These are phyloP conservation scores for Callosobruchus maculatus DNA, from an alignment of 2,888 invertebrate genomes.

Conservation along the genomic window DNA sequence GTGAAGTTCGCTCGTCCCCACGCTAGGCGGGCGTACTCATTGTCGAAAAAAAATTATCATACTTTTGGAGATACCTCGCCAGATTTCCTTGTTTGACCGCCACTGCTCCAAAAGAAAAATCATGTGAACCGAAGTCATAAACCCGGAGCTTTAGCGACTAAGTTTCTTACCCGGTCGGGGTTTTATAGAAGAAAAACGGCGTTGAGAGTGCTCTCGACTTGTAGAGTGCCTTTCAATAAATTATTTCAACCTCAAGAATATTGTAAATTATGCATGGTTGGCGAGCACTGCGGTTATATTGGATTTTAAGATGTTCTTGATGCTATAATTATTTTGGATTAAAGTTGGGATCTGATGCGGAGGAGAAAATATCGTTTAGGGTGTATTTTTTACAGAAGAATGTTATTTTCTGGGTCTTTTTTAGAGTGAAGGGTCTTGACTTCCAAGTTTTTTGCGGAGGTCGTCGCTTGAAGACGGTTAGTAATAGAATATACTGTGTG, in stretches of 20 bases:
- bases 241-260: slow-evolving; percentile 44
- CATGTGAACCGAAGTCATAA: slow-evolving; percentile 36
- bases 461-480: too few relatives aligned
- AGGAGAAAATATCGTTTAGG: too few relatives aligned
- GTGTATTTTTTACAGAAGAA: too few relatives aligned
- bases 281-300: not conserved
- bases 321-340: too few relatives aligned
- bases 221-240: slow-evolving; percentile 46
- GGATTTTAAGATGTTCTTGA: not conserved
- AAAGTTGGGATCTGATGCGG: too few relatives aligned
- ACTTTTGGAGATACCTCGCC: not conserved
- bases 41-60: too few relatives aligned
- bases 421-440: too few relatives aligned
- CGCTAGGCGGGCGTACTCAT: too few relatives aligned
- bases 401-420: too few relatives aligned
- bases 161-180: slow-evolving; percentile 35
- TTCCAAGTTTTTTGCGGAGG: too few relatives aligned
- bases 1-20: too few relatives aligned
- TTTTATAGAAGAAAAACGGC: slow-evolving; percentile 34
- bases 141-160: slow-evolving; percentile 40
- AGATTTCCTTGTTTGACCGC: not conserved
- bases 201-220: slow-evolving; percentile 39
- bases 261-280: slow-evolving; percentile 40
- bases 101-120: slow-evolving; percentile 26
- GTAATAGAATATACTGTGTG: too few relatives aligned